phyloP scores from a whole-genome alignment of 2,113 vertebrate species.

The Zosterops borbonicus region DNA sequence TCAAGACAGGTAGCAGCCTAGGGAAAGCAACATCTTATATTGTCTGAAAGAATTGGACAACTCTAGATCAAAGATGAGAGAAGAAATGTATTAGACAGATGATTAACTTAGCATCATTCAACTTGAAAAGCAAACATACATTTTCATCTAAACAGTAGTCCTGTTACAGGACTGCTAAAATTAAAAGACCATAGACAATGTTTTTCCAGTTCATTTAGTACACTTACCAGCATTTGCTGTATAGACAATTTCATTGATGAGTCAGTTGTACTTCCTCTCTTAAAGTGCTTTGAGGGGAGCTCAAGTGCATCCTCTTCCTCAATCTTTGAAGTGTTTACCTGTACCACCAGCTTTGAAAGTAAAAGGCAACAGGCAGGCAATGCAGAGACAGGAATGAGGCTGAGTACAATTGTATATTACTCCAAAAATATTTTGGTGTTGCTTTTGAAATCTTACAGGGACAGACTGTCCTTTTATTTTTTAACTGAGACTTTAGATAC shows the following conservation, averaged over 20 bases:
- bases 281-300: conserved; percentile 62
- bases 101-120: background rate
- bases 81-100: background rate
- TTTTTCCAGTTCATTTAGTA: conserved; percentile 4
- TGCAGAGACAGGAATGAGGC: conserved; percentile 45
- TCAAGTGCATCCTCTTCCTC: conserved; percentile 65
- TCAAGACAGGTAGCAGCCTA: background rate
- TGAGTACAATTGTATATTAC: background rate
- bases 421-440: background rate
- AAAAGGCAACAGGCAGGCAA: conserved; percentile 66
- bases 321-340: conserved; percentile 65
- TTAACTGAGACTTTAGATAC: background rate
- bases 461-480: background rate
- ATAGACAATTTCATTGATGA: conserved; percentile 56
- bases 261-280: conserved; percentile 61
- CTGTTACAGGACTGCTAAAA: background rate
- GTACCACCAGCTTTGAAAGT: conserved; percentile 59
- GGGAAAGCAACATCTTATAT: background rate
- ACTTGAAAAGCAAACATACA: background rate
- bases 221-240: conserved; percentile 65
- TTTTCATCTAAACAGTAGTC: background rate
- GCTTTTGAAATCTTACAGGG: background rate
- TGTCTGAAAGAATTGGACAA: background rate
- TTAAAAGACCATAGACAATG: background rate
- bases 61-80: background rate